Evolutionary conservation across 2,888 invertebrate species (phyloP), one percentile per base, ranked within the genome.

Genomic region (Adineta ricciae): DNA sequence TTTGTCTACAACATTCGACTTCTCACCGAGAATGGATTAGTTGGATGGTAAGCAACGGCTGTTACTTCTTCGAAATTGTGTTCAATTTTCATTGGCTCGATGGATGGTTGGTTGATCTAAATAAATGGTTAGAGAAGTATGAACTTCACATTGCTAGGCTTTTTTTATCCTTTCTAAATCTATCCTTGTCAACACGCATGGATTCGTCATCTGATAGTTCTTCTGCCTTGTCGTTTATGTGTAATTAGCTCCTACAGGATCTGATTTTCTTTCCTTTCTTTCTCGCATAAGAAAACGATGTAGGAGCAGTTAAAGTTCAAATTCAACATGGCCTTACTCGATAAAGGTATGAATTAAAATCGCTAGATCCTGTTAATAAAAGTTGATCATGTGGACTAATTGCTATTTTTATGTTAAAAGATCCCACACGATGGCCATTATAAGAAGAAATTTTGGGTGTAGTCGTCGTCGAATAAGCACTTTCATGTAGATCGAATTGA

Each of bases 1-100:
- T 46, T 46, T 46, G 38, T 38, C 41, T 78, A n/a, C 3, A 9
- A 41, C 1, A 11, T 14, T 9, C 14, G 7, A 78, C 16, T 41
- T n/a, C 78, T 3, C 41, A 78, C 78, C 14, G 78, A 41, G n/a
- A 78, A 78, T 78, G 78, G 78, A 41, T 78, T 78, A 9, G 78
- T 78, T 41, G 78, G 78, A 78, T 78, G 78, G 41, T 78, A 78
- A 41, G 41, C 41, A 78, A 78, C 41, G 4, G 78, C 78, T 24
- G 78, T 78, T 78, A 78, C 78, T 78, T 78, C 78, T 78, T 78
- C 78, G 32, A 78, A 78, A 78, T 78, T 41, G 41, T 78, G 78
- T 78, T 78, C 78, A 41, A 78, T 24, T 41, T 78, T 78, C 8
- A 78, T 8, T 19, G 78, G 78, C 41, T 78, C 78, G 4, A 78